Base-by-base conservation (phyloP, 2,888 invertebrate species). In the Drosophila crucigera region DNA sequence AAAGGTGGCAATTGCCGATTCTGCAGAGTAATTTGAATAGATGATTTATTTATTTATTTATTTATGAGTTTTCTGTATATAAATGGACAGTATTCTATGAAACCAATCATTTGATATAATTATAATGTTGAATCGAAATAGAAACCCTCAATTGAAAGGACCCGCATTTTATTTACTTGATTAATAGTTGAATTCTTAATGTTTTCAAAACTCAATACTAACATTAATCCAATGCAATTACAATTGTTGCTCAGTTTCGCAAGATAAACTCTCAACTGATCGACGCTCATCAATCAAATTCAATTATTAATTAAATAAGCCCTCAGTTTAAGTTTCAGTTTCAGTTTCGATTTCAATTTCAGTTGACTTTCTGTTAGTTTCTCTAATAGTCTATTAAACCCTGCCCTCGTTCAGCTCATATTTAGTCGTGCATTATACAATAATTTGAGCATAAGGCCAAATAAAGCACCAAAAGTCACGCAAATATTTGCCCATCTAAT, bases 401-500 rank as follows among this genome's bases (percentile, higher is more conserved):
- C 33, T 1, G 33, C 14, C 33, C 66, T 43, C 14, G 19, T 43
- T 9, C 25, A 25, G 49, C 10, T 14, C 14, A 41, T 47, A 19
- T 39, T 14, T 37, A 66, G 64, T 68, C 64, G 58, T 69, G 78
- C 62, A 81, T 81, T 84, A 74, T 85, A 72, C 82, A 79, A 89
- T 73, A 86, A 80, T 86, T 79, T 68, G 68, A 77, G 84, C 84
- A 79, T 85, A 77, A 73, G 74, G 72, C 59, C 56, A 60, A 68
- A 80, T 49, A 80, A 84, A 83, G 72, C 52, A 72, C 83, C 76
- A 72, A 75, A 85, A 79, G 76, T 64, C 90, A 89, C 85, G 86
- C 85, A 78, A 87, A 87, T 85, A 88, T 89, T 89, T 82, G 76
- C 82, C 82, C 83, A 84, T 74, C 73, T 87, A 87, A 84, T 89